Conservation (phyloP, 2,888 invertebrate species). For the Lamproptera curius region DNA sequence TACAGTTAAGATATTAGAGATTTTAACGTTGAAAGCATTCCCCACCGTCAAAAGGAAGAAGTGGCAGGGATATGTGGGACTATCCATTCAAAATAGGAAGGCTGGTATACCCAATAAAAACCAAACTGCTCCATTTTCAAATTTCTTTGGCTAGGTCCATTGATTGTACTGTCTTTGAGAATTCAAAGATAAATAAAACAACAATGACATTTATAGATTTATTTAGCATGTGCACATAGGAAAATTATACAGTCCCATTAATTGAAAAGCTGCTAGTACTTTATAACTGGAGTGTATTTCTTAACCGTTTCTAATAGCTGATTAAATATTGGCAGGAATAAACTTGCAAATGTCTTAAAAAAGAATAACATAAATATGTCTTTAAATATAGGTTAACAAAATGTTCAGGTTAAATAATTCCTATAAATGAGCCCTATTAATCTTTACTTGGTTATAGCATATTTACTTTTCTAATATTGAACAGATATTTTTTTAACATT, state of each 20-base stretch:
- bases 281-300: not conserved
- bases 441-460: not conserved
- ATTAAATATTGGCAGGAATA: not conserved
- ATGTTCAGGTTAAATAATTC: not conserved
- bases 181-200: constrained; percentile 8
- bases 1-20: too few relatives aligned
- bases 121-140: too few relatives aligned
- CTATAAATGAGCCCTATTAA: too few relatives aligned
- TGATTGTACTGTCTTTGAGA: too few relatives aligned
- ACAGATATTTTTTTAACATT: too few relatives aligned
- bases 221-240: constrained; percentile 13
- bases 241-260: constrained; percentile 7
- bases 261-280: constrained; percentile 6
- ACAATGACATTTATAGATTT: constrained; percentile 6
- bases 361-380: not conserved
- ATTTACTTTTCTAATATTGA: not conserved
- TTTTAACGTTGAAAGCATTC: too few relatives aligned
- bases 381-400: not conserved
- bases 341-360: not conserved
- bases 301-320: not conserved
- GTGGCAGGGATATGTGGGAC: too few relatives aligned
- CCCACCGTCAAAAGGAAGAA: too few relatives aligned
- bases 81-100: too few relatives aligned
- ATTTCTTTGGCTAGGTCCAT: too few relatives aligned
- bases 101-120: too few relatives aligned